A percentile compares a stretch with the other conserved stretches of the same genome.
These are phyloP conservation scores for Microctenopoma lineatum DNA, from an alignment of 2,797 vertebrate genomes.

Conservation along the genomic window DNA sequence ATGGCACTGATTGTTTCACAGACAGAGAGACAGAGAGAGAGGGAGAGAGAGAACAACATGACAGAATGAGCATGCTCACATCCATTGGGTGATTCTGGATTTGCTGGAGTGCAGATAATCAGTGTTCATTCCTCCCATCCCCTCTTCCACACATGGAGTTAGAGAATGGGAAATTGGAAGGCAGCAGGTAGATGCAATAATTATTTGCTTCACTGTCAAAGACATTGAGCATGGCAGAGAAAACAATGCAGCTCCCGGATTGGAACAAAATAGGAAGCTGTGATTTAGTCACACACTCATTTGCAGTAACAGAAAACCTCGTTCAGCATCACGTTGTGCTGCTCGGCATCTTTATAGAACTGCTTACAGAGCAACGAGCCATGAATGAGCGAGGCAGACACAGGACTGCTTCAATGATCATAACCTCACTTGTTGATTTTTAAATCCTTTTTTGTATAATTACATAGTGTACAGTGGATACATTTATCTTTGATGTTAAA, in stretches of 20 bases:
- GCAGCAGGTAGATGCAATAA: constrained; percentile 65
- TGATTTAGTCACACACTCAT: constrained; percentile 57
- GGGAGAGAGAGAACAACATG: constrained; percentile 15
- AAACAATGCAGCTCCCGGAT: constrained; percentile 56
- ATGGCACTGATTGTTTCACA: constrained; percentile 20
- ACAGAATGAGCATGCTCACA: constrained; percentile 22
- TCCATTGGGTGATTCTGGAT: constrained; percentile 41
- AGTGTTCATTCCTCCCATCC: constrained; percentile 48
- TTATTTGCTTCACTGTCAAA: constrained; percentile 71
- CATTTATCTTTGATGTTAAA: not conserved
- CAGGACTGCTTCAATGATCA: constrained; percentile 18
- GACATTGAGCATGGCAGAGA: constrained; percentile 59
- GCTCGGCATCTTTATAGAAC: constrained; percentile 43
- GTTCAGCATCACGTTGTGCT: constrained; percentile 22
- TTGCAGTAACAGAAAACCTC: constrained; percentile 39
- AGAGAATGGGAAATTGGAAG: constrained; percentile 47
- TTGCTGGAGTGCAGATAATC: constrained; percentile 59
- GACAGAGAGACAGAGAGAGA: constrained; percentile 16
- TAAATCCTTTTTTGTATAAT: not conserved
- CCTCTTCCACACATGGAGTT: constrained; percentile 38
- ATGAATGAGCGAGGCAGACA: constrained; percentile 3
- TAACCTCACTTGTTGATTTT: constrained; percentile 17
- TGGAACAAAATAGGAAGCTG: constrained; percentile 50
- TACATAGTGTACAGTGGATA: not conserved
- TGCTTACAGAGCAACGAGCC: constrained; percentile 49